phyloP scores from a whole-genome alignment of 2,888 invertebrate species.

The Eudemis profundana region DNA sequence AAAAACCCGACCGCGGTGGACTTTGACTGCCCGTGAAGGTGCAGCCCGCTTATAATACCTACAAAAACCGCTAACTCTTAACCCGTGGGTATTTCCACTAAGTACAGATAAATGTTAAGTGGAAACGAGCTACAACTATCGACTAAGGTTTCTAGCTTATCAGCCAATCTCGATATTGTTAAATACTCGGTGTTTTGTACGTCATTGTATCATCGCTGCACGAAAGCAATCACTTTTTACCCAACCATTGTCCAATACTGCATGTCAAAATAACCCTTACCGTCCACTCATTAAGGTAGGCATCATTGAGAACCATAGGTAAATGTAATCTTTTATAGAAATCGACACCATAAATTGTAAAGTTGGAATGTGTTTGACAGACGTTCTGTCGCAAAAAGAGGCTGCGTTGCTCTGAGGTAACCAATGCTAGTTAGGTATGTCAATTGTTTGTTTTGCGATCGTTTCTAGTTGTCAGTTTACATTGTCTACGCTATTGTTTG shows the following conservation, averaged over 20 bases:
- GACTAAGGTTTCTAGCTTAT: slow-evolving; percentile 15
- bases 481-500: slow-evolving; percentile 12
- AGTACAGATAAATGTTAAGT: background rate
- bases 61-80: background rate
- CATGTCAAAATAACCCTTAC: background rate
- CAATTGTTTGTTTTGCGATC: slow-evolving; percentile 21
- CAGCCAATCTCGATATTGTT: slow-evolving; percentile 34
- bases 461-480: slow-evolving; percentile 26
- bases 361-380: slow-evolving; percentile 32
- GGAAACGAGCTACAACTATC: slow-evolving; percentile 4
- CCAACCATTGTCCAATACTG: slow-evolving; percentile 35
- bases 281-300: background rate
- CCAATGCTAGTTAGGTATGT: slow-evolving; percentile 20
- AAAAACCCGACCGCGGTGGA: too few species aligned
- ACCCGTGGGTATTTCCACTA: background rate
- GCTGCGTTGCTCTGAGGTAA: slow-evolving; percentile 4
- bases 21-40: too few species aligned
- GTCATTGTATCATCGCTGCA: slow-evolving; percentile 41
- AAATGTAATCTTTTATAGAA: slow-evolving; percentile 33
- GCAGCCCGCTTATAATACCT: background rate
- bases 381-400: slow-evolving; percentile 17
- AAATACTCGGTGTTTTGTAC: slow-evolving; percentile 44
- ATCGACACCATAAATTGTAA: slow-evolving; percentile 23
- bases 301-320: slow-evolving; percentile 4
- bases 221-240: slow-evolving; percentile 45